These are phyloP conservation scores for Rhyzopertha dominica DNA, from an alignment of 1,140 invertebrate genomes.

Conservation along the genomic window DNA sequence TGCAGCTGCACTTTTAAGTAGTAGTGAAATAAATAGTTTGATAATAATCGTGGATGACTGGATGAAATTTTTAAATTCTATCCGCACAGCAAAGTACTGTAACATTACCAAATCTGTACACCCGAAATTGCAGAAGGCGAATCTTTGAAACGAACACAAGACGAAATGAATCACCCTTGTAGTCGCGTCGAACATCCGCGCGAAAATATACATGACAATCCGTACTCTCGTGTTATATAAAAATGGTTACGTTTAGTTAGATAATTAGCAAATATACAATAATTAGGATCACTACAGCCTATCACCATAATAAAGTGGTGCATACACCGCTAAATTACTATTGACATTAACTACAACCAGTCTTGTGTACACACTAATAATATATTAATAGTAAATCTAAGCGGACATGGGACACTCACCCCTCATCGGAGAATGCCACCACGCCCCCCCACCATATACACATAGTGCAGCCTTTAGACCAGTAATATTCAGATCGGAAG, in stretches of 20 bases:
- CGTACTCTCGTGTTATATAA: no score
- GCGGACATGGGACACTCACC: not conserved
- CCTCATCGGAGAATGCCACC: conserved; percentile 1
- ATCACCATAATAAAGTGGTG: conserved; percentile 32
- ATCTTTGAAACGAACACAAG: conserved; percentile 10
- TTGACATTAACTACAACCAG: conserved; percentile 36
- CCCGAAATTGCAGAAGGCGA: conserved; percentile 5
- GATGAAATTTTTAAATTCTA: not conserved
- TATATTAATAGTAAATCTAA: conserved; percentile 16
- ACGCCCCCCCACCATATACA: conserved; percentile 14
- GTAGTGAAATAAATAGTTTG: not conserved
- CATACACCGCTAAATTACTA: conserved; percentile 29
- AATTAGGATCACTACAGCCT: conserved; percentile 33
- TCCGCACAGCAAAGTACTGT: conserved; percentile 9
- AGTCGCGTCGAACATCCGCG: not conserved
- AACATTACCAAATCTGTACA: conserved; percentile 3
- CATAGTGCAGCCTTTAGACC: conserved; percentile 39
- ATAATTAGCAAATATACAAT: conserved; percentile 34
- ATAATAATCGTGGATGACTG: not conserved
- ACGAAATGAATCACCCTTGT: conserved; percentile 13
- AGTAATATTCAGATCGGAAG: conserved; percentile 23
- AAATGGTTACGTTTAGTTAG: conserved; percentile 27
- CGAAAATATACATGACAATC: conserved; percentile 26
- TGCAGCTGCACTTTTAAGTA: conserved; percentile 4
- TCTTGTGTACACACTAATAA: conserved; percentile 35